Conservation (phyloP, 2,888 invertebrate species). For the Taphrorychus bicolor region DNA sequence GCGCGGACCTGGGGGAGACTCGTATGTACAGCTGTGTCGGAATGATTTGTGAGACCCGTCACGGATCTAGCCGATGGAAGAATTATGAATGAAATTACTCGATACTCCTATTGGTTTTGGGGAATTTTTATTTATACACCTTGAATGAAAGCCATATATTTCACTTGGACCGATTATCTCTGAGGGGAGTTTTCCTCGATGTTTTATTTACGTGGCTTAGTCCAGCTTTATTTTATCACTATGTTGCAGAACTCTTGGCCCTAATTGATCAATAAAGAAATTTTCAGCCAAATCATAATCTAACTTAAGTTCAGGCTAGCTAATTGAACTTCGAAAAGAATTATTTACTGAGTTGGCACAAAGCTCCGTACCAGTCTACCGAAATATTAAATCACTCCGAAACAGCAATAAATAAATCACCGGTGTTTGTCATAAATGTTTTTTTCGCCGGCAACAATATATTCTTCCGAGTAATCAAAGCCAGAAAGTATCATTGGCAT, state of each 20-base stretch:
- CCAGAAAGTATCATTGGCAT: slow-evolving; percentile 36
- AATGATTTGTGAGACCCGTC: slow-evolving; percentile 23
- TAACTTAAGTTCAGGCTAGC: too few species aligned
- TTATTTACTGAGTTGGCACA: neutral
- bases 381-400: slow-evolving; percentile 22
- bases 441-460: slow-evolving; percentile 31
- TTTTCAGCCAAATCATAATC: neutral
- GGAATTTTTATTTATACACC: slow-evolving; percentile 11
- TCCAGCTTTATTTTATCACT: neutral
- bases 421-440: slow-evolving; percentile 28
- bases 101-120: slow-evolving; percentile 19
- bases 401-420: slow-evolving; percentile 27
- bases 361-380: neutral
- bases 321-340: too few species aligned
- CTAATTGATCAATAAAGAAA: neutral
- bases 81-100: slow-evolving; percentile 27
- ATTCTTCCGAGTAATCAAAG: slow-evolving; percentile 35
- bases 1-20: slow-evolving; percentile 52
- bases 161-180: slow-evolving; percentile 2
- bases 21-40: slow-evolving; percentile 25
- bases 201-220: neutral
- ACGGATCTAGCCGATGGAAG: slow-evolving; percentile 13
- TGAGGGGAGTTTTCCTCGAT: neutral
- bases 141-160: slow-evolving; percentile 10
- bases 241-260: neutral